These are phyloP conservation scores for Apamea monoglypha DNA, from an alignment of 2,888 invertebrate genomes.

Conservation along the genomic window DNA sequence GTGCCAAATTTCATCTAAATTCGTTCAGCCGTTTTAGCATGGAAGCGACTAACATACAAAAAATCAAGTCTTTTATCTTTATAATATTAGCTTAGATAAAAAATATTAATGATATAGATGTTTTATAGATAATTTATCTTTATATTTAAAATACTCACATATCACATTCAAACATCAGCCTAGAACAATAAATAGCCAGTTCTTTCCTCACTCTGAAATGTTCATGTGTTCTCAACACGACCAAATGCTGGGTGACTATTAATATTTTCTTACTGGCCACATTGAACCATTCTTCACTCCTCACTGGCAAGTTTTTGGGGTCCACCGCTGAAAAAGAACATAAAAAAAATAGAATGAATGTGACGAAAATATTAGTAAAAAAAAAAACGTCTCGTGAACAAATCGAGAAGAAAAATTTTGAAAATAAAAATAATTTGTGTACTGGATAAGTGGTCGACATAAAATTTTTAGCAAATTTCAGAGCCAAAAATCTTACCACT, in stretches of 20 bases:
- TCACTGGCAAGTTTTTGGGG: constrained; percentile 73
- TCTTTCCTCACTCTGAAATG: constrained; percentile 91
- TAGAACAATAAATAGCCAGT: constrained; percentile 90
- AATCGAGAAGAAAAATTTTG: constrained; percentile 35
- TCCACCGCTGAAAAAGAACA: constrained; percentile 68
- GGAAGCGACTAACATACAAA: neutral
- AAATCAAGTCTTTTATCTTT: neutral
- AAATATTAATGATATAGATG: neutral
- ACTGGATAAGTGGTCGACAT: neutral
- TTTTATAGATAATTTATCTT: neutral
- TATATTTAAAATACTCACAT: constrained; percentile 81
- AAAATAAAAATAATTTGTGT: constrained; percentile 38
- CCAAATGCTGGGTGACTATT: constrained; percentile 86
- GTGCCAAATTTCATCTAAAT: neutral
- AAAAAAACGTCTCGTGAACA: neutral
- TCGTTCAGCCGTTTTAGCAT: neutral
- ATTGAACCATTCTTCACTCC: constrained; percentile 90
- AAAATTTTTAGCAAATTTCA: neutral
- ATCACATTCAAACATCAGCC: constrained; percentile 91
- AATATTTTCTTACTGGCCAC: constrained; percentile 90
- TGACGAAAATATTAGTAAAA: neutral
- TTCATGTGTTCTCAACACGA: constrained; percentile 90
- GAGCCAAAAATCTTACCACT: constrained; percentile 2
- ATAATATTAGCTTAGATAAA: neutral
- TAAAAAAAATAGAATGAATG: neutral